These are phyloP conservation scores for Cylindroiulus punctatus DNA, from an alignment of 2,888 invertebrate species.

Conservation along the genomic window DNA sequence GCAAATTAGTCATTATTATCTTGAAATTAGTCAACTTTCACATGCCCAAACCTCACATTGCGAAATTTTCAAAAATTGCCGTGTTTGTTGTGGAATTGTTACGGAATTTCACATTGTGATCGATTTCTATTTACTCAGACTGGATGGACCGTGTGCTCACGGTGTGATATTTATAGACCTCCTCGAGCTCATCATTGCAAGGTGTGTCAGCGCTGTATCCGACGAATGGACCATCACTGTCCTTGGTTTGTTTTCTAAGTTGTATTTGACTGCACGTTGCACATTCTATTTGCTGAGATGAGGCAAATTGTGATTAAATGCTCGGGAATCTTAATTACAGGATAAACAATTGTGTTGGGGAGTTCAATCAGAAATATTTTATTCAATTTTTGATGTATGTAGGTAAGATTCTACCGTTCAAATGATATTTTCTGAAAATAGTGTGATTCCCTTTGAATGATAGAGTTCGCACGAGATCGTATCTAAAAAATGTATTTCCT, in stretches of 20 bases:
- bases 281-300: background rate
- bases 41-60: no score
- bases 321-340: conserved; percentile 63
- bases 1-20: no score
- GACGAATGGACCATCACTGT: conserved; percentile 87
- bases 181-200: conserved; percentile 89
- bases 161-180: conserved; percentile 84
- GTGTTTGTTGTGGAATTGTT: background rate
- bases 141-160: conserved; percentile 80
- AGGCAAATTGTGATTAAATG: background rate
- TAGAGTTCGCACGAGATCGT: background rate
- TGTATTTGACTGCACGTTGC: background rate
- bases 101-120: background rate
- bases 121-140: conserved; percentile 59
- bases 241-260: conserved; percentile 71
- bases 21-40: no score
- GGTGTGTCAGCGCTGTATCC: conserved; percentile 83
- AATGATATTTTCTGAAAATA: background rate
- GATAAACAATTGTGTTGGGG: conserved; percentile 94
- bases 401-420: conserved; percentile 68
- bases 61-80: background rate
- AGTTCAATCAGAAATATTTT: conserved; percentile 91
- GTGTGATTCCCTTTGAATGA: background rate
- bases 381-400: conserved; percentile 87
- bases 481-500: background rate